phyloP scores from a whole-genome alignment of 2,113 vertebrate species.

The Brachypteracias leptosomus region DNA sequence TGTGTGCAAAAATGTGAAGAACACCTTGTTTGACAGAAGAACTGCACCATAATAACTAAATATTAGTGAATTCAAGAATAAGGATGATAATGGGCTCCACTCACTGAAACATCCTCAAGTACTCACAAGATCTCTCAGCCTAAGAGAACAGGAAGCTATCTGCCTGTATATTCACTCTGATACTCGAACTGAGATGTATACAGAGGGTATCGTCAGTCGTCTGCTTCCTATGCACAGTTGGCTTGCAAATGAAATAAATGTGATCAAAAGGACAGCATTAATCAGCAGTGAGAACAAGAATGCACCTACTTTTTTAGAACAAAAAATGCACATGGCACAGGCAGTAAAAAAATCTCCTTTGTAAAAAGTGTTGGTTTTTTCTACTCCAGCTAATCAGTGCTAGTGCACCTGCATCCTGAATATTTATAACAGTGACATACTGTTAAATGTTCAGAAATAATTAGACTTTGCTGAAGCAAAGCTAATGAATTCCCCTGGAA shows the following conservation, averaged over 20 bases:
- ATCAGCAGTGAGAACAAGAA: background rate
- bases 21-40: background rate
- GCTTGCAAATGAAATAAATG: background rate
- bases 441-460: constrained; percentile 32
- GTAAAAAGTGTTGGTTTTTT: background rate
- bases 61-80: background rate
- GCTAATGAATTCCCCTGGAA: constrained; percentile 45
- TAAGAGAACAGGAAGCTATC: background rate
- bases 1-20: background rate
- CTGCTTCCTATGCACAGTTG: background rate
- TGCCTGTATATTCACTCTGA: background rate
- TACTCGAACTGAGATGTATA: background rate
- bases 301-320: background rate
- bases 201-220: constrained; percentile 10
- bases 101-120: background rate
- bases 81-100: background rate
- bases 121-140: background rate
- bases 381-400: constrained; percentile 4
- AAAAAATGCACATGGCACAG: background rate
- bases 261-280: background rate
- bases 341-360: background rate
- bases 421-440: constrained; percentile 9
- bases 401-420: constrained; percentile 31
- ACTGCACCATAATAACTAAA: background rate
- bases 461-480: constrained; percentile 38